phyloP scores from a whole-genome alignment of 2,113 vertebrate species.

The Chamaetylas fuelleborni region DNA sequence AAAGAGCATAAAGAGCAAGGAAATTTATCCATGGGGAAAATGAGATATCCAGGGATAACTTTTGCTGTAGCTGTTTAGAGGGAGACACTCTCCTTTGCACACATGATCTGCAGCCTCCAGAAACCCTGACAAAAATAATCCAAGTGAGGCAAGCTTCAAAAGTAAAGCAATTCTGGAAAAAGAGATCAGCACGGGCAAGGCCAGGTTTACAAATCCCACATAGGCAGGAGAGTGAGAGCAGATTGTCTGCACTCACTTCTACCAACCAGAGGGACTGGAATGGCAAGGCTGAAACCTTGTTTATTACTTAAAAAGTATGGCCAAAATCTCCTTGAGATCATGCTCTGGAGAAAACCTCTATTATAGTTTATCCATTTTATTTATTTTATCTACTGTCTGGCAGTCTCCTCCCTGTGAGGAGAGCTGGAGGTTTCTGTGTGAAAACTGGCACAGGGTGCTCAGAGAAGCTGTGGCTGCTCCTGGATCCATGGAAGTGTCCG shows the following conservation, averaged over 20 bases:
- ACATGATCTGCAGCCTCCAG: background rate
- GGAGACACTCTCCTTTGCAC: background rate
- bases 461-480: background rate
- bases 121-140: background rate
- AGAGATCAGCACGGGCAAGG: rapidly evolving
- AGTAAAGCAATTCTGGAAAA: background rate
- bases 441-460: background rate
- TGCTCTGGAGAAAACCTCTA: rapidly evolving
- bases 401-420: background rate
- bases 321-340: background rate
- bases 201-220: background rate
- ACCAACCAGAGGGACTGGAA: background rate
- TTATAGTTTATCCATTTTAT: rapidly evolving
- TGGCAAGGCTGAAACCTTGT: background rate
- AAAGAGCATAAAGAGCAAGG: rapidly evolving
- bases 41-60: background rate
- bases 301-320: rapidly evolving
- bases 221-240: rapidly evolving
- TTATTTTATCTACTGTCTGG: background rate
- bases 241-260: background rate
- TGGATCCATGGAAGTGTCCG: background rate
- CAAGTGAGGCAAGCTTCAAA: background rate
- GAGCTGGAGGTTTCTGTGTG: background rate
- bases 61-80: background rate
- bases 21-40: background rate